Base-by-base conservation (phyloP, 1,140 invertebrate species). In the Neodiprion pinetum region DNA sequence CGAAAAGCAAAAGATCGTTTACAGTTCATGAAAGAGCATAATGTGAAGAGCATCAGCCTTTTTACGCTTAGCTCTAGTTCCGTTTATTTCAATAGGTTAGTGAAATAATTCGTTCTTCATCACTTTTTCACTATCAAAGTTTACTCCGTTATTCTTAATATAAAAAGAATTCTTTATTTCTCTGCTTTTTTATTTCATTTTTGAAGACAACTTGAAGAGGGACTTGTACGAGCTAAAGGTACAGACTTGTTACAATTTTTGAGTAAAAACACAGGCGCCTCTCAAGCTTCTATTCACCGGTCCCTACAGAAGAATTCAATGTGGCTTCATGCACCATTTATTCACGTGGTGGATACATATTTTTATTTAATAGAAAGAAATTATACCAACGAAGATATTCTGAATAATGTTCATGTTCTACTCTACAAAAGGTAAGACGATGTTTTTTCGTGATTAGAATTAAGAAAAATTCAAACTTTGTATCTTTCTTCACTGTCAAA, bases 341-440 rank as follows among this genome's bases (percentile, higher is more conserved):
- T 61, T 50, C 4, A 61, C 9, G 53, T 61, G 4, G 11, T 14
- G 53, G 9, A 61, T 12, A 61, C 8, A 5, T 61, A 61, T 17
- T 12, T 5, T 61, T 61, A 8, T 17, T 61, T 61, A 17, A 61
- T 4, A 61, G 11, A 9, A 61, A 61, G 7, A 14, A 7, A 61
- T 17, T 61, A 14, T 17, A 14, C 53, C 53, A 61, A 61, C 53
- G 67, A 70, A 23, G 73, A 10, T 28, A 70, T 74, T 61, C 21
- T 10, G 7, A 70, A 70, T 12, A 68, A 86, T 83, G 47, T 66
- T 71, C 17, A 2, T 73, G 40, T 71, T 11, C 71, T 74, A 61
- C 73, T 76, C n/a, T 71, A 72, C 67, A 72, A 61, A 79, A 78
- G 76, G 28, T 10, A 23, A 71, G 74, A 40, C 28, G 76, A 23